Base-by-base conservation (phyloP, 1,140 invertebrate species). In the Papilio machaon region DNA sequence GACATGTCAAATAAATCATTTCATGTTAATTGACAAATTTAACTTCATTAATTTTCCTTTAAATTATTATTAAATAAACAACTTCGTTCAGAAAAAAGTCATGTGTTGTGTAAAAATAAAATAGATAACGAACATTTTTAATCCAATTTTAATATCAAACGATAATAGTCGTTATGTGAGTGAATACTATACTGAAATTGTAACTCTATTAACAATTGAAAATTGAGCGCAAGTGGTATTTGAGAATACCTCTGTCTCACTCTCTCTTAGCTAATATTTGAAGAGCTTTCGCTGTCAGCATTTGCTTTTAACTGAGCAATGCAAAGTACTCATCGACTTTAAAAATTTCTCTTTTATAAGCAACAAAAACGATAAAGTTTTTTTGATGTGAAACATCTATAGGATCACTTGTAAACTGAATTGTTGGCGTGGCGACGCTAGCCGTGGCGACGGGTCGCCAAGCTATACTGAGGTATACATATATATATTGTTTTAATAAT, bases 251-350 rank as follows among this genome's bases (percentile, higher is more conserved):
- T 35, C 64, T 38, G 7, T 70, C 64, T 70, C 64, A 13, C 15
- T 70, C 46, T 17, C 74, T 46, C 74, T 76, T 15, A 6, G n/a
- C 47, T 76, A 76, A 76, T 76, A 76, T 76, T 76, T 76, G 74
- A 46, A 49, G 46, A 76, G 74, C 47, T 8, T 47, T 13, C 46
- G 19, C 46, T 30, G 19, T 54, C 46, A 54, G 43, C 46, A 76
- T 76, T 49, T 54, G 46, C 46, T 76, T 76, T 76, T 76, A 76
- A 52, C 64, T 35, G 46, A 76, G 47, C 46, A 76, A 52, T 76
- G 49, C 19, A 76, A 47, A 76, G 19, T 76, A 70, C 30, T 70
- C 64, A 64, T 70, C 64, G 64, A 70, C 64, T 70, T 35, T 10
- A 70, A 30, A 70, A 70, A 38, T 70, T 70, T 70, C 11, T 35